phyloP scores from a whole-genome alignment of 2,888 invertebrate genomes.

The Rotaria sp. region DNA sequence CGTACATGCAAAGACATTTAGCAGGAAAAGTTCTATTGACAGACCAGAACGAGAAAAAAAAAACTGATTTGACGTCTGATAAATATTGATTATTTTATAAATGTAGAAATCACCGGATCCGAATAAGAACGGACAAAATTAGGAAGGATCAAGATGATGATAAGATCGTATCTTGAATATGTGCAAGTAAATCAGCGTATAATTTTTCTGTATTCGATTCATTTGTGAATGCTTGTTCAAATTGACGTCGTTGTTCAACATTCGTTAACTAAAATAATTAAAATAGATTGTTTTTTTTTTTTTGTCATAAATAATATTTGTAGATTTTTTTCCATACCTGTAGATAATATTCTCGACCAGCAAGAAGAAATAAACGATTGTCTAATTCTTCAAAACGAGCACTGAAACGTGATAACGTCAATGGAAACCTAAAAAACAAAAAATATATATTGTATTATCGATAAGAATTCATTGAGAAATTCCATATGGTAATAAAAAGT shows the following conservation, averaged over 20 bases:
- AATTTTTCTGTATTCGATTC: slow-evolving; percentile 3
- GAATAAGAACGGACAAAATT: background rate
- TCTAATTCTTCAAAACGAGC: slow-evolving; percentile 20
- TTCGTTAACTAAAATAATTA: background rate
- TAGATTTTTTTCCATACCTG: background rate
- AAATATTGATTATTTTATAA: background rate
- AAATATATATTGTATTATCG: too few relatives aligned
- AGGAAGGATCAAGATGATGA: background rate
- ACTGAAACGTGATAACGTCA: background rate
- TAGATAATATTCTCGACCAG: background rate
- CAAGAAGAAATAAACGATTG: slow-evolving; percentile 8
- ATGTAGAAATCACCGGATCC: background rate
- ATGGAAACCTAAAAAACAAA: background rate
- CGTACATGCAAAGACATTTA: background rate
- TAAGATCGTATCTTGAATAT: background rate
- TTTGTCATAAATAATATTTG: too few relatives aligned
- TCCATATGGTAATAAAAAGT: too few relatives aligned
- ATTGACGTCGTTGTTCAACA: slow-evolving; percentile 14
- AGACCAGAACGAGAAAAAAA: background rate
- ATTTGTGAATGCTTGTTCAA: background rate
- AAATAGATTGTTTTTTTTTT: too few relatives aligned
- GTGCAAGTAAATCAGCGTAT: background rate
- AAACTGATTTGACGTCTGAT: background rate
- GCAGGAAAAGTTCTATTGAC: background rate
- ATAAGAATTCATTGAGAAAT: too few relatives aligned